A percentile compares a stretch with the other conserved stretches of the same genome.
Evolutionary conservation across 2,888 invertebrate genomes (phyloP).

Genomic region (Phasia obesa): DNA sequence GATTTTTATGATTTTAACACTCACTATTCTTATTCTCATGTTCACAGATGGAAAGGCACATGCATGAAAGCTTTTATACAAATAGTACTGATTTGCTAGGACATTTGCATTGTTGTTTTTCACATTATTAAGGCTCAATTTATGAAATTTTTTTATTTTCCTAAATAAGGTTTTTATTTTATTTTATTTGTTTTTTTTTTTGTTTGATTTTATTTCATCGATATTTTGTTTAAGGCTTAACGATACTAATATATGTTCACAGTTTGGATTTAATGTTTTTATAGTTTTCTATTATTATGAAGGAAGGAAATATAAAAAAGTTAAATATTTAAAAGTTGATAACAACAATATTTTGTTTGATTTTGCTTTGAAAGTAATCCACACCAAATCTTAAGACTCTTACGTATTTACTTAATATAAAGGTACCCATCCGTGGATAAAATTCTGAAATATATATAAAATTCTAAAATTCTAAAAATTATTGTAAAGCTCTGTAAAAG

Average conservation of each 20-base stretch:
- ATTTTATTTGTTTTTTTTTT: not conserved
- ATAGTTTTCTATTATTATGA: too few species aligned
- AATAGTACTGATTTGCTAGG: slow-evolving; percentile 72
- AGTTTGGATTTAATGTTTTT: slow-evolving; percentile 18
- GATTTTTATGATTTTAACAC: slow-evolving; percentile 47
- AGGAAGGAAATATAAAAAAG: too few species aligned
- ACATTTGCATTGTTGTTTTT: slow-evolving; percentile 73
- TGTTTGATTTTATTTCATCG: not conserved
- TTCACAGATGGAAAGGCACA: not conserved
- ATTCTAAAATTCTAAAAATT: too few species aligned
- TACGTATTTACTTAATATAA: too few species aligned
- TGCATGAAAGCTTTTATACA: slow-evolving; percentile 29
- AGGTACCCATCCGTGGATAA: too few species aligned
- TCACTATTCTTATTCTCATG: not conserved
- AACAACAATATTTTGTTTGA: too few species aligned
- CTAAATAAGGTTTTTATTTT: not conserved
- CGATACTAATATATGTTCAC: slow-evolving; percentile 19
- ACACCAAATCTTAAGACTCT: too few species aligned
- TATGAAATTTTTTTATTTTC: not conserved
- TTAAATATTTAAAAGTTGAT: too few species aligned
- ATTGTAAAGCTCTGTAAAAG: too few species aligned
- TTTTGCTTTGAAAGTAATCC: too few species aligned
- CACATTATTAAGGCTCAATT: slow-evolving; percentile 1
- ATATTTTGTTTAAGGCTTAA: not conserved
- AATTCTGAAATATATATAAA: too few species aligned